These are phyloP conservation scores for Lanistes nyassanus DNA, from an alignment of 1,140 invertebrate genomes.

Conservation along the genomic window DNA sequence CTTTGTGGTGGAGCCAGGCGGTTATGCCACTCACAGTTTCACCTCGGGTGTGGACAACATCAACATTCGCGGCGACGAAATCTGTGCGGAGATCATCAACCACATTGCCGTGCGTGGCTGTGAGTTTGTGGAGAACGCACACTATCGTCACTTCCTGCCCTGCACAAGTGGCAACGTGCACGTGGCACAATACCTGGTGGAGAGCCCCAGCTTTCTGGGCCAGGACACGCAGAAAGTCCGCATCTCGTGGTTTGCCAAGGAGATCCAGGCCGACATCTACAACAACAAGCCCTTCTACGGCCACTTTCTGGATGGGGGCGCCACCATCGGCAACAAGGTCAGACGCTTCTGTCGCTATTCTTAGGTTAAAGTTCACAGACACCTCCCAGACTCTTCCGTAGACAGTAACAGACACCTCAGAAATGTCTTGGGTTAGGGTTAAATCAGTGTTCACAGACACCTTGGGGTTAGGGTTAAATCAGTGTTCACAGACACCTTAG, in stretches of 20 bases:
- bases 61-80: conserved; percentile 35
- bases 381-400: too few relatives aligned
- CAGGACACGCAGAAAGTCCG: conserved; percentile 30
- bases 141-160: conserved; percentile 34
- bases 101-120: conserved; percentile 26
- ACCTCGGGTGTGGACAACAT: conserved; percentile 30
- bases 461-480: too few relatives aligned
- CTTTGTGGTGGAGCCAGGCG: conserved; percentile 65
- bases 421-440: too few relatives aligned
- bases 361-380: too few relatives aligned
- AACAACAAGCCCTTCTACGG: conserved; percentile 37
- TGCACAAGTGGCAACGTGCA: conserved; percentile 40
- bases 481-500: too few relatives aligned
- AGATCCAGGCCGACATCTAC: conserved; percentile 37
- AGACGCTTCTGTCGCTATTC: neutral
- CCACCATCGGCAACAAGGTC: conserved; percentile 29
- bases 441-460: too few relatives aligned
- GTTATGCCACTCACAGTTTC: conserved; percentile 26
- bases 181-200: conserved; percentile 36
- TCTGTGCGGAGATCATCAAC: conserved; percentile 32
- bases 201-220: conserved; percentile 33
- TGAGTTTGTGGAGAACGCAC: conserved; percentile 32
- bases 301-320: conserved; percentile 34
- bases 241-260: conserved; percentile 37
- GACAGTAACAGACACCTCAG: too few relatives aligned